phyloP scores from a whole-genome alignment of 2,888 invertebrate genomes.

The Drosophila sordidula region DNA sequence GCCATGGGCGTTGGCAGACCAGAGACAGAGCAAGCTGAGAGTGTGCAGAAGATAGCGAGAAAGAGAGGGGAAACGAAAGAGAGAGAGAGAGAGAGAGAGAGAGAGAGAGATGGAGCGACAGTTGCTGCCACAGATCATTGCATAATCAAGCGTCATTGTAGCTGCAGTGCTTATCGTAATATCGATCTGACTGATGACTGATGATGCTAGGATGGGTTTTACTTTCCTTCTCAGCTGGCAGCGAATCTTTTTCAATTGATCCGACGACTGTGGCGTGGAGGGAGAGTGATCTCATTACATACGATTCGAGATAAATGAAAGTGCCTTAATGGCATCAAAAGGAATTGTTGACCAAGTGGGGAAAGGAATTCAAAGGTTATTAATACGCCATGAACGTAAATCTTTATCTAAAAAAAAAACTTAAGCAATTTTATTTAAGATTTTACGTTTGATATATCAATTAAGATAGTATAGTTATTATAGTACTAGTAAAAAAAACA shows the following conservation, averaged over 20 bases:
- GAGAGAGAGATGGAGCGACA: neutral
- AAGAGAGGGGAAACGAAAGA: slow-evolving; percentile 1
- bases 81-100: neutral
- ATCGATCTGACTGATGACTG: slow-evolving; percentile 60
- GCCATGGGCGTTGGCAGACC: slow-evolving; percentile 45
- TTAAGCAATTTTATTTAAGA: no score
- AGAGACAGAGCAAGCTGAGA: slow-evolving; percentile 3
- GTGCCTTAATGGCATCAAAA: slow-evolving; percentile 25
- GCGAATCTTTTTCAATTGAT: slow-evolving; percentile 49
- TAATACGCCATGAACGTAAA: neutral
- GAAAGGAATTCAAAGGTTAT: slow-evolving; percentile 8
- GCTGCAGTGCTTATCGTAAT: slow-evolving; percentile 55
- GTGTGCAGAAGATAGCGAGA: neutral
- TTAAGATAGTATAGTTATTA: no score
- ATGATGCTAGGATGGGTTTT: slow-evolving; percentile 51
- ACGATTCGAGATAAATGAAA: slow-evolving; percentile 48
- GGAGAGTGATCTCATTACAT: slow-evolving; percentile 35
- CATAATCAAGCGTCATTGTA: slow-evolving; percentile 56
- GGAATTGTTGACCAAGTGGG: slow-evolving; percentile 2
- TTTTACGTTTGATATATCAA: no score
- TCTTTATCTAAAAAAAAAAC: no score
- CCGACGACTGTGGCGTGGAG: slow-evolving; percentile 11
- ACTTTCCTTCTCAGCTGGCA: slow-evolving; percentile 48
- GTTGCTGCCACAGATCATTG: slow-evolving; percentile 59
- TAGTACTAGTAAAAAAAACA: no score